These are phyloP conservation scores for Cyrtodaria siliqua DNA, from an alignment of 2,888 invertebrate species.

Conservation along the genomic window DNA sequence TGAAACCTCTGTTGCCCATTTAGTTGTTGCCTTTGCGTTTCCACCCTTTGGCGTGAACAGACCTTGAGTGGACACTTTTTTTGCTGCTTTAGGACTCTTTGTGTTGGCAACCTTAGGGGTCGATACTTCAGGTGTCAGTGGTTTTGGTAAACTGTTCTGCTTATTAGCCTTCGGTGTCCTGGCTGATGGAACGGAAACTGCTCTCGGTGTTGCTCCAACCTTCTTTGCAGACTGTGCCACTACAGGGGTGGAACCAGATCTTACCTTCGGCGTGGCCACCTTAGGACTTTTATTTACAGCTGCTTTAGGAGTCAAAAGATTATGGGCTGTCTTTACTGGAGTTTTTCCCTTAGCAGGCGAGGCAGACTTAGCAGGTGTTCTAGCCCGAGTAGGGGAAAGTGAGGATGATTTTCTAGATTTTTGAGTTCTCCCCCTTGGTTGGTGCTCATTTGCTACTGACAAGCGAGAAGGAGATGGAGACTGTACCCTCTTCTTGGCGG, in stretches of 20 bases:
- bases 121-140: too few species aligned
- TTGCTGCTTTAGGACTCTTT: constrained; percentile 10
- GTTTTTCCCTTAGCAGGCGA: constrained; percentile 12
- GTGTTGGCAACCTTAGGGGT: constrained; percentile 7
- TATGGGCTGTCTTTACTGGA: constrained; percentile 18
- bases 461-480: constrained; percentile 62
- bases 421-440: constrained; percentile 61
- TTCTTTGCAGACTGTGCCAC: neutral
- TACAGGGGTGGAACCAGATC: constrained; percentile 19
- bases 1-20: constrained; percentile 9
- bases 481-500: constrained; percentile 52
- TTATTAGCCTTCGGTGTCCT: constrained; percentile 13
- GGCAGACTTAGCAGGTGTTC: constrained; percentile 11
- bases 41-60: constrained; percentile 16
- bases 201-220: constrained; percentile 15
- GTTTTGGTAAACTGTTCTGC: too few species aligned
- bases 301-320: constrained; percentile 7
- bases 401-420: constrained; percentile 41
- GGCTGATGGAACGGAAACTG: constrained; percentile 16
- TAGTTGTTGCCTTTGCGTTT: constrained; percentile 25
- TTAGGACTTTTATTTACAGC: constrained; percentile 13
- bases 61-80: neutral
- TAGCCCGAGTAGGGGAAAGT: neutral
- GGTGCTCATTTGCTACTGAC: constrained; percentile 30
- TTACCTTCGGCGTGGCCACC: constrained; percentile 4